Evolutionary conservation across 2,797 vertebrate genomes (phyloP).

Genomic region (Acanthiza pusilla): DNA sequence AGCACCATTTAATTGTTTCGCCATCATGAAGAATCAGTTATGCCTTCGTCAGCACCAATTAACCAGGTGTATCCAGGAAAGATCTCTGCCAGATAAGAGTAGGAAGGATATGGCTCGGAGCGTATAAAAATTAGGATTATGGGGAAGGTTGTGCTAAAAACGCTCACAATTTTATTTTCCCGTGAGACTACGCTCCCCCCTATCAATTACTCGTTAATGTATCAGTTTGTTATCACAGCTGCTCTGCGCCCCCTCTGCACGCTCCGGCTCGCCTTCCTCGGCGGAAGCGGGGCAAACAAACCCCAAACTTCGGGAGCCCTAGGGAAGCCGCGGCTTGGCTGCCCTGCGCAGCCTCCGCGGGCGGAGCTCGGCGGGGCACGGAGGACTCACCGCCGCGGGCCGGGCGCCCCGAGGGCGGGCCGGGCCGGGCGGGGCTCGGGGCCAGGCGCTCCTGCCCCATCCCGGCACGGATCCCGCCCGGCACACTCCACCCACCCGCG

Average conservation of each 20-base stretch:
- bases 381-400: not conserved
- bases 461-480: not conserved
- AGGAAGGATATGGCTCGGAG: not conserved
- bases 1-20: not conserved
- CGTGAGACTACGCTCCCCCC: accelerated
- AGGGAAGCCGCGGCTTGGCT: accelerated
- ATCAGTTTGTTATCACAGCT: not conserved
- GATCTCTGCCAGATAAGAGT: not conserved
- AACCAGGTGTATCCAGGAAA: not conserved
- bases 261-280: not conserved
- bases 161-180: not conserved
- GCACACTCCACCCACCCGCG: not conserved
- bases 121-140: not conserved
- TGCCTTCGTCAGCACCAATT: not conserved
- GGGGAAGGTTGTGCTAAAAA: not conserved
- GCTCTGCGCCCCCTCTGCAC: not conserved
- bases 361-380: not conserved
- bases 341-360: not conserved
- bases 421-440: not conserved
- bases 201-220: not conserved
- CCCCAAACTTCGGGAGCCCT: accelerated
- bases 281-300: no score
- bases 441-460: not conserved
- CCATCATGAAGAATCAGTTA: not conserved
- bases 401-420: not conserved